Evolutionary conservation across 2,113 vertebrate species (phyloP), one percentile per base, ranked within the genome.

Genomic region (Megaleporinus macrocephalus): DNA sequence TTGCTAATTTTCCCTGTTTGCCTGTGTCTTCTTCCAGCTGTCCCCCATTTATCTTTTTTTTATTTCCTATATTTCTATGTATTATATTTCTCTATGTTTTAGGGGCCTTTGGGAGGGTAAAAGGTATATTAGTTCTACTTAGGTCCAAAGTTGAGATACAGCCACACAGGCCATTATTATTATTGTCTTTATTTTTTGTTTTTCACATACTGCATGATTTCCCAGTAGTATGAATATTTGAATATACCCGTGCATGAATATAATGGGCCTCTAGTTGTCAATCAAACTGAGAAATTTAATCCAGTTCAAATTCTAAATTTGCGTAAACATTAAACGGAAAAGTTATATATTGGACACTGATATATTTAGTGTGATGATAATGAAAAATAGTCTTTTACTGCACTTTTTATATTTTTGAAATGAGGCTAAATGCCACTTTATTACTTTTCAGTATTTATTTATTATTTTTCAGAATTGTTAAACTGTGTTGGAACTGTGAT

Each of bases 1-100:
- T 44, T 81, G 41, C 11, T 81, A 10, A 81, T 66, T 27, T 75
- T 11, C 3, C 44, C 26, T 9, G 59, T 29, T 24, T 73, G 55
- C 29, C 10, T 24, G 73, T 36, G 18, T 74, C 44, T 41, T 44
- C 12, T 44, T 57, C 12, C 24, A n/a, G 18, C 22, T 61, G n/a
- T 36, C 62, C 70, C 9, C 47, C 7, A 26, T 81, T 20, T 30
- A 53, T 5, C 44, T n/a, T n/a, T 33, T 36, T 33, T 53, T 6
- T 20, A 30, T 15, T 73, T 53, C 1, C 13, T 73, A 73, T 27
- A 47, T 44, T 9, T 71, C 0, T 47, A 18, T 26, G 1, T 71
- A 24, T 59, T 24, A n/a, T n/a, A n/a, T n/a, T 55, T 44, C 22
- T 1, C 15, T 27, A 1, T 53, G 22, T 47, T 49, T 49, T 62